Conservation (phyloP, 2,888 invertebrate species). For the Stenolophus ochropezus region DNA sequence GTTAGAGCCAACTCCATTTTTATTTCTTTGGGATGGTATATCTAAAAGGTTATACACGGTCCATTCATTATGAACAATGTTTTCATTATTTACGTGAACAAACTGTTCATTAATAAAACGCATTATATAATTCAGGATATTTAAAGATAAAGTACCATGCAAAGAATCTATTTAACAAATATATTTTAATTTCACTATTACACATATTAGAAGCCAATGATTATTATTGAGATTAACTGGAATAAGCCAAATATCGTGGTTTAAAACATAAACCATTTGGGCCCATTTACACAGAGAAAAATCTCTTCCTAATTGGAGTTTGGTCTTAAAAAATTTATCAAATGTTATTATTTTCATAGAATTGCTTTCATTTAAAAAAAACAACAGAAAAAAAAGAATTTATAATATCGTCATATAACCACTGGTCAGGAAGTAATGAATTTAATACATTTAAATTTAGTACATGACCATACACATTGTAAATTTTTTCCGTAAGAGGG, state of each 20-base stretch:
- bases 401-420: conserved; percentile 26
- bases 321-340: neutral
- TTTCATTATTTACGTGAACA: neutral
- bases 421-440: neutral
- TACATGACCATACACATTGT: neutral
- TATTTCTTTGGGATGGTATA: neutral
- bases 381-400: conserved; percentile 29
- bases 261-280: neutral
- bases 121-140: neutral
- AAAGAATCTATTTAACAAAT: conserved; percentile 7
- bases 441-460: neutral
- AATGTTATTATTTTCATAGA: no score
- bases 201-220: neutral
- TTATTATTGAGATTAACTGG: conserved; percentile 16
- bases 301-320: neutral
- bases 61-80: neutral
- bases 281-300: conserved; percentile 3
- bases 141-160: neutral
- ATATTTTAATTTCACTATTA: conserved; percentile 20
- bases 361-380: no score
- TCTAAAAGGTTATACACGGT: neutral
- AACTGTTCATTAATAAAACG: conserved; percentile 19
- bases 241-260: conserved; percentile 12
- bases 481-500: neutral
- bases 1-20: neutral